Percentiles rank a stretch among this genome's conserved stretches.
phyloP scores from a whole-genome alignment of 1,140 invertebrate genomes.

The Tribolium castaneum region DNA sequence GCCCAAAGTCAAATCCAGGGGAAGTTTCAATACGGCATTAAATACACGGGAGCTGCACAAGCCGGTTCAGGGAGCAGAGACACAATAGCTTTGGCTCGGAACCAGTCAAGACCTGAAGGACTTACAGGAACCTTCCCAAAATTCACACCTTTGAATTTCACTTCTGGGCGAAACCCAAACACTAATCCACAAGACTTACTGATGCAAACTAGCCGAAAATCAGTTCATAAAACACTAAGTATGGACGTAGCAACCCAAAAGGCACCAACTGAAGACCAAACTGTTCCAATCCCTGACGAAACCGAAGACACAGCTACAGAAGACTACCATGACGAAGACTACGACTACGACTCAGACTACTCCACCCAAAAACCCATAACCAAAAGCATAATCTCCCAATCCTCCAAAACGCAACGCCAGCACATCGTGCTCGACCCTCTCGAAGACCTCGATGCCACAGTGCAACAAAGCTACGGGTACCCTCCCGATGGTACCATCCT shows the following conservation, averaged over 20 bases:
- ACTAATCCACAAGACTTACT: not conserved
- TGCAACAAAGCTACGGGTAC: slow-evolving; percentile 65
- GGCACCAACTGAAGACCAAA: not conserved
- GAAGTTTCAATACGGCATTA: slow-evolving; percentile 80
- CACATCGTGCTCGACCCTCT: slow-evolving; percentile 68
- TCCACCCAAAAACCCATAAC: slow-evolving; percentile 38
- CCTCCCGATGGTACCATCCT: slow-evolving; percentile 67
- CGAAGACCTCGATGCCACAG: slow-evolving; percentile 66
- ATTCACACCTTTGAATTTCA: slow-evolving; percentile 53
- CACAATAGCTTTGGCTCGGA: slow-evolving; percentile 26
- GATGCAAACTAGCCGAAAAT: not conserved
- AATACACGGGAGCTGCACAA: slow-evolving; percentile 83
- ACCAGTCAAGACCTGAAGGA: slow-evolving; percentile 55
- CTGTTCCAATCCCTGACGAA: not conserved
- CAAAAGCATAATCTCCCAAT: slow-evolving; percentile 48
- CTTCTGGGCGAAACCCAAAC: not conserved
- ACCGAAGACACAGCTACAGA: not conserved
- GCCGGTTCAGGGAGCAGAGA: slow-evolving; percentile 77
- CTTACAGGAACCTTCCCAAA: not conserved
- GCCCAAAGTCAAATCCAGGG: slow-evolving; percentile 84
- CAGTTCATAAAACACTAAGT: not conserved
- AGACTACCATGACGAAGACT: slow-evolving; percentile 59
- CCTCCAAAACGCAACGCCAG: slow-evolving; percentile 62
- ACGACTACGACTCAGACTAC: slow-evolving; percentile 67
- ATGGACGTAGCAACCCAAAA: not conserved